Evolutionary conservation across 2,113 vertebrate genomes (phyloP).

Genomic region (Oryzias javanicus): DNA sequence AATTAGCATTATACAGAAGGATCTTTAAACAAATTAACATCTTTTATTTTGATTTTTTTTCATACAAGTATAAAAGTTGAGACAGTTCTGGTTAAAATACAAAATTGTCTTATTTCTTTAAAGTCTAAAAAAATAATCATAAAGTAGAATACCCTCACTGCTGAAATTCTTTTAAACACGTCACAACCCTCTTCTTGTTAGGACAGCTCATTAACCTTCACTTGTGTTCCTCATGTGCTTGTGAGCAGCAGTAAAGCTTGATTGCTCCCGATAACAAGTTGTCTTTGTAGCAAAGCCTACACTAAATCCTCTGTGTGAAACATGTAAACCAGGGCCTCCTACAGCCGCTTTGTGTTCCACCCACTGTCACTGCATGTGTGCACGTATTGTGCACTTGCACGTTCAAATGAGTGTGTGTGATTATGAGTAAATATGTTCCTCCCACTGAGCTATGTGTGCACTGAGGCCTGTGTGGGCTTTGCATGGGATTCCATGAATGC

Average conservation of each 20-base stretch:
- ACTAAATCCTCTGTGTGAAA: conserved; percentile 75
- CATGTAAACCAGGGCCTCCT: conserved; percentile 75
- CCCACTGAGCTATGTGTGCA: conserved; percentile 70
- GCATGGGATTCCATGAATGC: conserved; percentile 47
- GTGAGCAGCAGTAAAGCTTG: conserved; percentile 13
- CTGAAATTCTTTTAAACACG: too few species aligned
- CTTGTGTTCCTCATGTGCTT: neutral
- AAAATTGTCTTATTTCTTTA: too few species aligned
- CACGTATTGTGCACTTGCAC: conserved; percentile 34
- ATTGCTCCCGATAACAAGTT: conserved; percentile 68
- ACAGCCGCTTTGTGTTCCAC: conserved; percentile 57
- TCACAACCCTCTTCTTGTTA: too few species aligned
- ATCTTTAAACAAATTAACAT: too few species aligned
- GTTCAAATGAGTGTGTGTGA: conserved; percentile 34
- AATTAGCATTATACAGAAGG: too few species aligned
- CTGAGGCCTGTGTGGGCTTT: conserved; percentile 60
- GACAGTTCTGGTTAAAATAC: too few species aligned
- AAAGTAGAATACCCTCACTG: too few species aligned
- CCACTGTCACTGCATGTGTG: conserved; percentile 35
- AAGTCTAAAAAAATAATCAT: too few species aligned
- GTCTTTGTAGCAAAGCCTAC: conserved; percentile 71
- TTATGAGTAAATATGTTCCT: conserved; percentile 64
- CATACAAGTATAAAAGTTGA: too few species aligned
- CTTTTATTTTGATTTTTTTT: too few species aligned
- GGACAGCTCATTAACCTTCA: too few species aligned